A percentile compares a stretch with the other conserved stretches of the same genome.
Evolutionary conservation across 1,140 invertebrate genomes (phyloP).

Genomic region (Aphelinus atriplicis): DNA sequence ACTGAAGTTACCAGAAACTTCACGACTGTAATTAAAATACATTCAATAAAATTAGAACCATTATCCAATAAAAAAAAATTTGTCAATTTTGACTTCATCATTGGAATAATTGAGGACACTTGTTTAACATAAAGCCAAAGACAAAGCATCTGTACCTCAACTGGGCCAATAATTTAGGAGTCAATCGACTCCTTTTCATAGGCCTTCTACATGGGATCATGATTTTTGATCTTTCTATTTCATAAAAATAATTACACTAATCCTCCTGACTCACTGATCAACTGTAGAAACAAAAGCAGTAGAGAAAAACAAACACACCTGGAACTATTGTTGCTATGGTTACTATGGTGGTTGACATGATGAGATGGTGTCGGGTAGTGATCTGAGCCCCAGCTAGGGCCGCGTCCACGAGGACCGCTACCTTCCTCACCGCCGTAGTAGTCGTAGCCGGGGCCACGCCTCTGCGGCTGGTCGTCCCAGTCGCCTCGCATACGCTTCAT

Average conservation of each 20-base stretch:
- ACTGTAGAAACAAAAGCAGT: not conserved
- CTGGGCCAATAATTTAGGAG: constrained; percentile 57
- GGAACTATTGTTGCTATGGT: constrained; percentile 64
- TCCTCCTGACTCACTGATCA: too few relatives aligned
- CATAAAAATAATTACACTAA: too few relatives aligned
- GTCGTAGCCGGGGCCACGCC: constrained; percentile 57
- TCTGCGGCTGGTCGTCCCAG: constrained; percentile 70
- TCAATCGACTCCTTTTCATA: constrained; percentile 55
- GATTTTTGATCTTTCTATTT: too few relatives aligned
- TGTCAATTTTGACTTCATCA: not conserved
- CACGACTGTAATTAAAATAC: constrained; percentile 49
- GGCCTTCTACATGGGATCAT: not conserved
- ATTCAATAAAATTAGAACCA: constrained; percentile 20
- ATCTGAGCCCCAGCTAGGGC: constrained; percentile 59
- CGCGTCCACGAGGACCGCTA: constrained; percentile 52
- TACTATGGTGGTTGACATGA: constrained; percentile 68
- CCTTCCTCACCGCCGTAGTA: constrained; percentile 58
- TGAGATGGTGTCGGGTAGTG: constrained; percentile 60
- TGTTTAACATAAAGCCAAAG: constrained; percentile 1
- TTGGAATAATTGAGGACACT: too few relatives aligned
- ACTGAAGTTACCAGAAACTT: constrained; percentile 62
- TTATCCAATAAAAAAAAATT: constrained; percentile 16
- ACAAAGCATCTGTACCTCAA: constrained; percentile 49
- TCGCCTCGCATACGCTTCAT: constrained; percentile 83
- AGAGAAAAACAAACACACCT: constrained; percentile 49